A percentile compares a stretch with the other conserved stretches of the same genome.
Evolutionary conservation across 2,888 invertebrate genomes (phyloP).

Genomic region (Machimus rusticus): DNA sequence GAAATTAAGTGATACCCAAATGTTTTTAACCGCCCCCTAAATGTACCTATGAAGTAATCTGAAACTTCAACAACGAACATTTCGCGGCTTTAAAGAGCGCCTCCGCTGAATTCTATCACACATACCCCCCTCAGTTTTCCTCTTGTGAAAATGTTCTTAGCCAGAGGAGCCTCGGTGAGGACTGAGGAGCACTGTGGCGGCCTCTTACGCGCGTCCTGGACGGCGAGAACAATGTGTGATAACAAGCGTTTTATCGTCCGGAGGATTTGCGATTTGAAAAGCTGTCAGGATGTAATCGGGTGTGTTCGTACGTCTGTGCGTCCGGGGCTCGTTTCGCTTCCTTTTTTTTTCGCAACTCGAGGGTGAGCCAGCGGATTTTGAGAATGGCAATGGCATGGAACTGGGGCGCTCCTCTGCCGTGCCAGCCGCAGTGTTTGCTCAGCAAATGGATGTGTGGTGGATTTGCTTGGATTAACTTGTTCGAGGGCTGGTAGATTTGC

Average conservation of each 20-base stretch:
- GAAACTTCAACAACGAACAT: not conserved
- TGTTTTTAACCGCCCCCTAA: not conserved
- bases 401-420: not conserved
- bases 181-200: not conserved
- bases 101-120: not conserved
- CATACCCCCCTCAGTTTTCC: not conserved
- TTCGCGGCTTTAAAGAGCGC: not conserved
- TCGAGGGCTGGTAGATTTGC: slow-evolving; percentile 46
- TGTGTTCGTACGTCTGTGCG: slow-evolving; percentile 17
- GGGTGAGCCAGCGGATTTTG: not conserved
- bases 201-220: slow-evolving; percentile 15
- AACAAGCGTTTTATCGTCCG: slow-evolving; percentile 49
- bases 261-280: slow-evolving; percentile 40
- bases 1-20: not conserved
- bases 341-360: slow-evolving; percentile 31
- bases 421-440: slow-evolving; percentile 41
- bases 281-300: slow-evolving; percentile 42
- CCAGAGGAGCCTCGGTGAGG: not conserved
- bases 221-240: slow-evolving; percentile 47
- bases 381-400: not conserved
- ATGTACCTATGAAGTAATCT: not conserved
- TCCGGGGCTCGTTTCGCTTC: not conserved
- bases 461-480: slow-evolving; percentile 49
- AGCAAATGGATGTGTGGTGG: slow-evolving; percentile 49
- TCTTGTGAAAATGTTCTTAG: not conserved